phyloP scores from a whole-genome alignment of 2,797 vertebrate species.

The Sandelia bainsii region DNA sequence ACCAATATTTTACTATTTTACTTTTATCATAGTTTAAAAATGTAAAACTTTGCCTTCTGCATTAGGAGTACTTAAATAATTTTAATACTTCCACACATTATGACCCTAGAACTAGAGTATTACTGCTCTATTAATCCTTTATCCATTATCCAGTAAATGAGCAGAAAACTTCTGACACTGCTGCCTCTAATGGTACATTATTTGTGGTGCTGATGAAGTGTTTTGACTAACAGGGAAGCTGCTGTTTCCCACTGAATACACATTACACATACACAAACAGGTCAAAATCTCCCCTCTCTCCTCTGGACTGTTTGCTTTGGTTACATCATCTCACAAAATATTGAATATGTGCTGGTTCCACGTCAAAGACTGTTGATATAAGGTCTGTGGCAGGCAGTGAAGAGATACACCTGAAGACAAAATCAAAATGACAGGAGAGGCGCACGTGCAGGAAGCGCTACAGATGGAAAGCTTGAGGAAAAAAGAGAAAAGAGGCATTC shows the following conservation, averaged over 20 bases:
- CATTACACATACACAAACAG: constrained; percentile 20
- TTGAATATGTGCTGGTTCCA: not conserved
- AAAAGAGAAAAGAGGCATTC: not conserved
- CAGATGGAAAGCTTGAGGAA: not conserved
- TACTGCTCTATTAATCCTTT: too few species aligned
- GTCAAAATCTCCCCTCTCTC: constrained; percentile 44
- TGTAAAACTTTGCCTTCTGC: too few species aligned
- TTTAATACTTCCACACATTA: too few species aligned
- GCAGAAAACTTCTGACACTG: too few species aligned
- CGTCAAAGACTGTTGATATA: not conserved
- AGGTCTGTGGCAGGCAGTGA: not conserved
- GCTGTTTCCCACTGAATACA: not conserved
- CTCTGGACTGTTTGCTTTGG: constrained; percentile 33
- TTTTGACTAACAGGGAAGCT: not conserved
- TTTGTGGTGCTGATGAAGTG: not conserved
- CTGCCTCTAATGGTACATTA: not conserved
- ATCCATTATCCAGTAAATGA: too few species aligned
- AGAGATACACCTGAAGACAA: not conserved
- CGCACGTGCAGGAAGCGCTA: not conserved
- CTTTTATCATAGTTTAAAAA: too few species aligned
- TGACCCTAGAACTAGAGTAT: too few species aligned
- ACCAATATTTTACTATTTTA: too few species aligned
- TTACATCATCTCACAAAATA: constrained; percentile 29
- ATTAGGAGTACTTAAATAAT: too few species aligned
- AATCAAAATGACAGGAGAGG: not conserved